Evolutionary conservation across 2,888 invertebrate genomes (phyloP), one percentile per base, ranked within the genome.

Genomic region (Cacoxenus indagator): DNA sequence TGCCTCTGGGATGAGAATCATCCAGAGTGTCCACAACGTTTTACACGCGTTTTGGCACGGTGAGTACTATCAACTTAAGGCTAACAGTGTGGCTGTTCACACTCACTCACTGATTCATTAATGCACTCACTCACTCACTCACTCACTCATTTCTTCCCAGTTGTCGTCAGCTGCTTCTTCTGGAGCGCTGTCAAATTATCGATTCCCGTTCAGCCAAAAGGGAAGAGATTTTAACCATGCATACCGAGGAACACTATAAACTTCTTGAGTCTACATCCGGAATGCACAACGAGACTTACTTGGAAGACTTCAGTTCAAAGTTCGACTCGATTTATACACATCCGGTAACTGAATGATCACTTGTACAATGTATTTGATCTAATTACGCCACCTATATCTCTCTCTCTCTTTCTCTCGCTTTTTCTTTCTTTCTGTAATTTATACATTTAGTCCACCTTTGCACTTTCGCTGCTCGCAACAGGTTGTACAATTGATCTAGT

Each of bases 261-360:
- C 87, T 92, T 75, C 87, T 97, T 26, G 89, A 91, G 84, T 89
- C 90, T 46, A 92, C 92, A 0, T 91, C 92, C 1, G 89, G 90
- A 19, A 76, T 87, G n/a, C 90, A 90, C 71, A 90, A 93, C 78
- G 74, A 89, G 43, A 89, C 90, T 3, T 89, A 91, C 73, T 88
- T 95, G 75, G 95, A 95, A 88, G 89, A 92, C 43, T 77, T 94
- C 68, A 91, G 94, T 64, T 91, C 94, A 0, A 91, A 91, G 78
- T 96, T 92, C 86, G 96, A 97, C 85, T 92, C 94, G 1, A 88
- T 97, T 77, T 97, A 93, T 85, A 91, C 96, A 84, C 94, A 96
- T 88, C 92, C 94, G 76, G 88, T 88, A 82, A 75, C 77, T 61
- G 9, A 6, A 37, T 46, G n/a, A n/a, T n/a, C n/a, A n/a, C n/a